Evolutionary conservation across 1,140 invertebrate genomes (phyloP).

Genomic region (Pseudomyrmex gracilis): DNA sequence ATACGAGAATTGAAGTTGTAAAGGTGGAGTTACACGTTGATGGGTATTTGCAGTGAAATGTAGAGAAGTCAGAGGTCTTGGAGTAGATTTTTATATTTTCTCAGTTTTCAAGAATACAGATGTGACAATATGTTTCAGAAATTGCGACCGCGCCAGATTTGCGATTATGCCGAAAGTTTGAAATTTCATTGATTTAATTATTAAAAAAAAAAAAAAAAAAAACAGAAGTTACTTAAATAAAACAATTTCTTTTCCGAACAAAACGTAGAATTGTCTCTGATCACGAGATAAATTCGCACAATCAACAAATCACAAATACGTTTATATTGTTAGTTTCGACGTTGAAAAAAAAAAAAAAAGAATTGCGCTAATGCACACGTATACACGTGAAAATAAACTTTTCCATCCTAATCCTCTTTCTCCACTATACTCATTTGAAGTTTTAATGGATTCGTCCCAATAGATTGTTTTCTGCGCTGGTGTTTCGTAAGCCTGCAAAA

Average conservation of each 20-base stretch:
- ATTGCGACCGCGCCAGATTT: no score
- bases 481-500: constrained; percentile 13
- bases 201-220: neutral
- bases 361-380: neutral
- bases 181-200: neutral
- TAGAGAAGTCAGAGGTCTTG: neutral
- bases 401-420: constrained; percentile 15
- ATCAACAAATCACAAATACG: constrained; percentile 10
- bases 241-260: constrained; percentile 10
- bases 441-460: constrained; percentile 51
- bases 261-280: neutral
- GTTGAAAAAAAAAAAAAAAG: neutral
- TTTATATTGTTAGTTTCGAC: neutral
- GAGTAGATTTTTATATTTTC: neutral
- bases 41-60: constrained; percentile 31
- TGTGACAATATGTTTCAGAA: no score
- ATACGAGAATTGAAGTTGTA: constrained; percentile 13
- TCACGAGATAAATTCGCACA: neutral
- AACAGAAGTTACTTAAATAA: neutral
- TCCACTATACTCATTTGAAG: constrained; percentile 39
- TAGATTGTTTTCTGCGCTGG: constrained; percentile 13
- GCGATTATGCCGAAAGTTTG: neutral
- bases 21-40: neutral
- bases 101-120: neutral
- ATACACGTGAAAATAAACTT: neutral